Evolutionary conservation across 2,113 vertebrate genomes (phyloP).

Genomic region (Platysteira castanea): DNA sequence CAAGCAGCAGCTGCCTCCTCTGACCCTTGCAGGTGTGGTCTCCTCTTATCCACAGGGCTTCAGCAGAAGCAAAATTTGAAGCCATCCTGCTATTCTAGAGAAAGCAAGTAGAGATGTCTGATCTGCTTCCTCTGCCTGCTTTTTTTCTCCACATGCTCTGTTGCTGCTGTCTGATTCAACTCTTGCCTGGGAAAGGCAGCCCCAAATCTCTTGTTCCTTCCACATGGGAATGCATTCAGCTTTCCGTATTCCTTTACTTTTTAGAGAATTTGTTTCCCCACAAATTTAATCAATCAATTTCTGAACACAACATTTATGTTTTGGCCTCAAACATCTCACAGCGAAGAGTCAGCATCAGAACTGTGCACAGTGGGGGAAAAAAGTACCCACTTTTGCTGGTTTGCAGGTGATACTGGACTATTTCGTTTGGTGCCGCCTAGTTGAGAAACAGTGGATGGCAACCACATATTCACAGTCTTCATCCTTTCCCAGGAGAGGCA

Average conservation of each 20-base stretch:
- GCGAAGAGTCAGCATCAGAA: background rate
- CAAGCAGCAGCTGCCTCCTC: background rate
- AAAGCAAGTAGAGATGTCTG: background rate
- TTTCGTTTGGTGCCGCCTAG: slow-evolving; percentile 36
- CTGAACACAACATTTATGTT: background rate
- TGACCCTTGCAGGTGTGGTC: accelerated
- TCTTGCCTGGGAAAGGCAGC: background rate
- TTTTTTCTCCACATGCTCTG: background rate
- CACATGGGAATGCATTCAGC: background rate
- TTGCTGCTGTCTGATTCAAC: background rate
- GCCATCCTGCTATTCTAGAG: background rate
- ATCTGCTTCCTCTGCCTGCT: background rate
- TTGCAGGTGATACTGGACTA: background rate
- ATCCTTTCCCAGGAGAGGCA: background rate
- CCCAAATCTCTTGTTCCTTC: background rate
- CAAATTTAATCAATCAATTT: background rate
- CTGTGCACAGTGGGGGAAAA: background rate
- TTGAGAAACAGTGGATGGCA: background rate
- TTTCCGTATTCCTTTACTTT: accelerated
- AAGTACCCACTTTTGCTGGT: background rate
- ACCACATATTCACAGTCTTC: background rate
- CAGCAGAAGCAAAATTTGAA: background rate
- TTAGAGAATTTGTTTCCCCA: background rate
- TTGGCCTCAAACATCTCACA: background rate
- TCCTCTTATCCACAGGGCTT: background rate